phyloP scores from a whole-genome alignment of 1,140 invertebrate genomes.

The Drosophila parabipectinata region DNA sequence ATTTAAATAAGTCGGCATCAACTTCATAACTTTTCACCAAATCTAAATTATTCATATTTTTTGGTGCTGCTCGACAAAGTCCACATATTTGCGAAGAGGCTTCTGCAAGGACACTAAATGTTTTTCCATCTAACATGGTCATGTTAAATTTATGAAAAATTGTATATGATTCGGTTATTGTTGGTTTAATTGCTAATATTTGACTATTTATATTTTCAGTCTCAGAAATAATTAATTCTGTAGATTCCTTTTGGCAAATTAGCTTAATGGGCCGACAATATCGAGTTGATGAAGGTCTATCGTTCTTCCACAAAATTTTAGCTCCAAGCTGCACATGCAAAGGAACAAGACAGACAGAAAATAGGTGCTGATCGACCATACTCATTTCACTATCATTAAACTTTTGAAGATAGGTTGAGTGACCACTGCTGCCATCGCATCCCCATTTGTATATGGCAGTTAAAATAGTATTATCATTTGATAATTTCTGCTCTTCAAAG shows the following conservation, averaged over 20 bases:
- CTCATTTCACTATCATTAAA: too few species aligned
- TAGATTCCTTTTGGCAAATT: slow-evolving; percentile 1
- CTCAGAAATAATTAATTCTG: slow-evolving; percentile 3
- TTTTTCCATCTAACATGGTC: slow-evolving; percentile 3
- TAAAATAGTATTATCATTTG: slow-evolving; percentile 2
- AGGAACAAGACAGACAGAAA: too few species aligned
- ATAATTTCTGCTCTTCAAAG: slow-evolving; percentile 18
- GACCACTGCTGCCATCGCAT: too few species aligned
- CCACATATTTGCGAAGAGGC: slow-evolving; percentile 9
- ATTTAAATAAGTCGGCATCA: slow-evolving; percentile 9
- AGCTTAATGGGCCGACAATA: too few species aligned
- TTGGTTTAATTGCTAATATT: not conserved
- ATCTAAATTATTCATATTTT: too few species aligned
- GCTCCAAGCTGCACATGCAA: too few species aligned
- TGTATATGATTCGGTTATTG: not conserved
- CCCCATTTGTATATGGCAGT: too few species aligned
- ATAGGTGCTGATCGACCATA: too few species aligned
- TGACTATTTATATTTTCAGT: slow-evolving; percentile 10
- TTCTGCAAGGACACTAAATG: slow-evolving; percentile 8
- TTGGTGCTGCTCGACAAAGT: slow-evolving; percentile 6
- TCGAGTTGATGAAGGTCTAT: too few species aligned
- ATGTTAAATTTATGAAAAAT: slow-evolving; percentile 9
- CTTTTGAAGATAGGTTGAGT: too few species aligned
- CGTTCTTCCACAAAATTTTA: too few species aligned
- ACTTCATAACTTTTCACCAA: too few species aligned